Evolutionary conservation across 2,888 invertebrate species (phyloP).

Genomic region (Dexiosoma caninum): DNA sequence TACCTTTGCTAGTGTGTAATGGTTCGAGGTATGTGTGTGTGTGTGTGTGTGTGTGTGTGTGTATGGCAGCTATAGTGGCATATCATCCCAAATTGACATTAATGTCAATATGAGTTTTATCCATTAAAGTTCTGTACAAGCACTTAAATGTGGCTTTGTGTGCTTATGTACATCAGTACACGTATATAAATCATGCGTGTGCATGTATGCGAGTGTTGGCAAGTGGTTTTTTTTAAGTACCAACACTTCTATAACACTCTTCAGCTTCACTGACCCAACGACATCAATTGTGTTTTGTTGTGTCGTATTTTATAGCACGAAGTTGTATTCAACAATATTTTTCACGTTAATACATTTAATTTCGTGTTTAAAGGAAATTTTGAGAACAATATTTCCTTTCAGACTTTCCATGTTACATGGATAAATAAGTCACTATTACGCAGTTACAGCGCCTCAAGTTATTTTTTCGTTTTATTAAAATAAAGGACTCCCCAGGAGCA

Average conservation of each 20-base stretch:
- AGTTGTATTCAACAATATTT: constrained; percentile 35
- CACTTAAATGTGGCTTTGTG: background rate
- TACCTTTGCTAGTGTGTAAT: constrained; percentile 33
- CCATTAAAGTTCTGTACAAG: constrained; percentile 27
- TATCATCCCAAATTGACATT: constrained; percentile 50
- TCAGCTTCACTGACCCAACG: constrained; percentile 11
- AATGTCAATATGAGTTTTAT: constrained; percentile 51
- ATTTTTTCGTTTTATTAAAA: too few species aligned
- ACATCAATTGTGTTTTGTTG: constrained; percentile 19
- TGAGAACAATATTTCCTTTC: too few species aligned
- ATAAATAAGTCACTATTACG: background rate
- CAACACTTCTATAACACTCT: constrained; percentile 19
- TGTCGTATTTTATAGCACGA: constrained; percentile 27
- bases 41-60: constrained; percentile 17
- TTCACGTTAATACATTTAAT: constrained; percentile 58
- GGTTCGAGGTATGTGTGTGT: too few species aligned
- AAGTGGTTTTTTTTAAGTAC: constrained; percentile 39
- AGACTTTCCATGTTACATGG: background rate
- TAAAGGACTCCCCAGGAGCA: too few species aligned
- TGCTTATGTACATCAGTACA: background rate
- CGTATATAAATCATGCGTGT: too few species aligned
- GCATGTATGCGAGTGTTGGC: background rate
- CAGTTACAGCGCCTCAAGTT: too few species aligned
- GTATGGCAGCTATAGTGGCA: constrained; percentile 13
- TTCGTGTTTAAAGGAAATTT: background rate